Conservation (phyloP, 2,113 vertebrate genomes). For the Anseranas semipalmata region DNA sequence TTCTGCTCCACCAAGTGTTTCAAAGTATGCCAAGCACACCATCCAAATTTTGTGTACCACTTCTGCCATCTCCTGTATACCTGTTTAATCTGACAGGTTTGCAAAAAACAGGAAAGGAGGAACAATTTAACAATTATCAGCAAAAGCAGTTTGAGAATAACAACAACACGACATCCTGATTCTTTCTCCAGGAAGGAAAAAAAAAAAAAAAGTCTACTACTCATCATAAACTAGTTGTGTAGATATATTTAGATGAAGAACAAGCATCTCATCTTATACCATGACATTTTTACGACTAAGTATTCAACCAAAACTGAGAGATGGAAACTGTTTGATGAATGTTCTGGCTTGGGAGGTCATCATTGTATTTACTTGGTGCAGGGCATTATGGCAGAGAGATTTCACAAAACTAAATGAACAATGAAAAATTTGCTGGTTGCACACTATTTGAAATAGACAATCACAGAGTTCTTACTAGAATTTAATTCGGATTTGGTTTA, state of each 20-base stretch:
- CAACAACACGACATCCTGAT: background rate
- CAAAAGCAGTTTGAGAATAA: background rate
- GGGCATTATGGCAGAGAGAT: background rate
- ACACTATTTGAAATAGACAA: background rate
- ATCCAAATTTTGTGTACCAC: slow-evolving; percentile 28
- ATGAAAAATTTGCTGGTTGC: background rate
- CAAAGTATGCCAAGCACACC: background rate
- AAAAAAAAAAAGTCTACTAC: background rate
- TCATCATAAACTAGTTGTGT: background rate
- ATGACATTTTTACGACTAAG: background rate
- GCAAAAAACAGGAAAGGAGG: background rate
- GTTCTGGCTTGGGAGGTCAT: background rate
- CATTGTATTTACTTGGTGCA: background rate
- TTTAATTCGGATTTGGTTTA: background rate
- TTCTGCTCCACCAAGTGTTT: slow-evolving; percentile 36
- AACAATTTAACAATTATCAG: background rate
- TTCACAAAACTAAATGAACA: background rate
- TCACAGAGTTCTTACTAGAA: background rate
- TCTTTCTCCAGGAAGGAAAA: background rate
- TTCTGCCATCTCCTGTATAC: slow-evolving; percentile 64
- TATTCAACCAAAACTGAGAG: background rate
- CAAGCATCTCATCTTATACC: background rate
- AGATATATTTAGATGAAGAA: background rate
- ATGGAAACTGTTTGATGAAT: background rate
- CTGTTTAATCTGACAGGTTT: slow-evolving; percentile 3